phyloP scores from a whole-genome alignment of 2,888 invertebrate species.

The Stenurella melanura region DNA sequence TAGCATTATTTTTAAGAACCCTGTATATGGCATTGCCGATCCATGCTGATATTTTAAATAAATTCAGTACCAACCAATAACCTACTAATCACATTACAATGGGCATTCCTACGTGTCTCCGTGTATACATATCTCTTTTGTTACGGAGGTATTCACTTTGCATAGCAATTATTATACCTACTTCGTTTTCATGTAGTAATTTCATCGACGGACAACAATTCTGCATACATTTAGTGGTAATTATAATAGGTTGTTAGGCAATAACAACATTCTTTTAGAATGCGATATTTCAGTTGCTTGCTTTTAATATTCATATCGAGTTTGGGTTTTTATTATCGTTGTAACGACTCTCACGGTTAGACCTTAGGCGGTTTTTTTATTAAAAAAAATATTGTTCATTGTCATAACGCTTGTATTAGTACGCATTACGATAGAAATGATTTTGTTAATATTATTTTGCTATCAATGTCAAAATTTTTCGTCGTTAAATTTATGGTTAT shows the following conservation, averaged over 20 bases:
- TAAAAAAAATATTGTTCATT: too few relatives aligned
- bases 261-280: constrained; percentile 25
- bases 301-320: constrained; percentile 22
- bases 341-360: constrained; percentile 5
- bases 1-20: too few relatives aligned
- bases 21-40: too few relatives aligned
- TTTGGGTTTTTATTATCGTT: constrained; percentile 5
- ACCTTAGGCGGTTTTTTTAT: not conserved
- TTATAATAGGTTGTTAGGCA: constrained; percentile 19
- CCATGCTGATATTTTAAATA: not conserved
- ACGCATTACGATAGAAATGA: too few relatives aligned
- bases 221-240: constrained; percentile 22
- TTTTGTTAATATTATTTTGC: too few relatives aligned
- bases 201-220: constrained; percentile 3
- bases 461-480: too few relatives aligned
- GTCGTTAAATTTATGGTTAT: too few relatives aligned
- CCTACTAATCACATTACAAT: constrained; percentile 43
- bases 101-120: constrained; percentile 32
- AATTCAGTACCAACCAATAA: constrained; percentile 25
- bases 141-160: constrained; percentile 23
- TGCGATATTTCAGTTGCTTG: not conserved
- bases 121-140: constrained; percentile 38
- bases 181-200: constrained; percentile 26
- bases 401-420: too few relatives aligned
- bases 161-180: constrained; percentile 28